Base-by-base conservation (phyloP, 2,113 vertebrate genomes). In the Neopipo cinnamomea region DNA sequence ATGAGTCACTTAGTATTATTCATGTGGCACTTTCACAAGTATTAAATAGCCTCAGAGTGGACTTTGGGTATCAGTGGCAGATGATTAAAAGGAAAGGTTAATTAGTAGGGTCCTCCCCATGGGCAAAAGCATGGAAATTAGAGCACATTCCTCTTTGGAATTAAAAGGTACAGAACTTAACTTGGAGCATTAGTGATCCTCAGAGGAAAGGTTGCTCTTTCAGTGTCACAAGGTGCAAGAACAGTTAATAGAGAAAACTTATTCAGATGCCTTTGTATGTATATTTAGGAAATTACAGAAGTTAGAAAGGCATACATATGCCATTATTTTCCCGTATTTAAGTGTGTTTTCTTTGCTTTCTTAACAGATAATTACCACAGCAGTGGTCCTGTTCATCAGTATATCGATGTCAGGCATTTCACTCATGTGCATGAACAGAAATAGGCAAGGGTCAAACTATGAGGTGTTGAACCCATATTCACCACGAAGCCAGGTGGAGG, bases 381-480 rank as follows among this genome's bases (percentile, higher is more conserved):
- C 98, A 17, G 97, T 98, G 27, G 91, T 99, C 35, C 96, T 99
- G n/a, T 97, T 97, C 72, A 74, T 98, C 92, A 98, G 99, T 83
- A 98, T 99, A 49, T 78, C 98, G 72, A 93, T 99, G n/a, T 98
- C 98, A 14, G 98, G 99, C 12, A 42, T 98, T 33, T 99, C 98
- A 42, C 96, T 99, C 55, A 98, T 99, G 97, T 98, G 98, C 83
- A 98, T 99, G 98, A 99, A 99, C 94, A 98, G 98, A 95, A 98
- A 92, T 73, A 98, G 97, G 75, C 98, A 98, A 74, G 97, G 97
- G 14, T 97, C 97, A 18, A 97, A 41, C 72, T 99, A 99, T 78
- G 98, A 98, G 77, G 97, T 95, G 14, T 88, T 98, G 63, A 98
- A 97, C 83, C 98, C 55, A 20, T 97, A 97, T 47, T 97, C 98